Conservation (phyloP, 1,140 invertebrate species). For the Pseudomyrmex gracilis region DNA sequence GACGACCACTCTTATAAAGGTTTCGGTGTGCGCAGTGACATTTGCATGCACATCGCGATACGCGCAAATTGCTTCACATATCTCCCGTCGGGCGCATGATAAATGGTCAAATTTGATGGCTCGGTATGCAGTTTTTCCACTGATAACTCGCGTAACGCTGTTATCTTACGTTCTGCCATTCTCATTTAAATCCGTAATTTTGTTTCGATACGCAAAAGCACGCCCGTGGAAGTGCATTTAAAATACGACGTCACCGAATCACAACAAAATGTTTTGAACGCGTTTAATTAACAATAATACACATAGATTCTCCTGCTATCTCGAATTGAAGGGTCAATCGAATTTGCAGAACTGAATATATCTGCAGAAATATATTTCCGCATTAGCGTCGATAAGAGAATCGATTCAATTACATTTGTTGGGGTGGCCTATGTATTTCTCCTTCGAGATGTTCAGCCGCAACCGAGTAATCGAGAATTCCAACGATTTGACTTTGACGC, state of each 20-base stretch:
- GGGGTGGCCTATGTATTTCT: too few relatives aligned
- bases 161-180: background rate
- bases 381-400: background rate
- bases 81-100: background rate
- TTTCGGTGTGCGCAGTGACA: slow-evolving; percentile 30
- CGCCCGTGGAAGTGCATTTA: too few relatives aligned
- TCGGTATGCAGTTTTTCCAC: background rate
- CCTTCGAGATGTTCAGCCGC: background rate
- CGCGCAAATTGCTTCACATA: background rate
- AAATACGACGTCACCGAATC: too few relatives aligned
- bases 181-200: background rate
- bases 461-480: background rate
- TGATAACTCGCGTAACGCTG: background rate
- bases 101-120: slow-evolving; percentile 27
- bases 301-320: too few relatives aligned
- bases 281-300: too few relatives aligned
- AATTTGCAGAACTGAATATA: background rate
- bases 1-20: slow-evolving; percentile 11
- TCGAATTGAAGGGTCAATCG: too few relatives aligned
- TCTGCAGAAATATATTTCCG: background rate
- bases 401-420: background rate
- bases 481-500: background rate
- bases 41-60: slow-evolving; percentile 23
- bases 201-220: background rate
- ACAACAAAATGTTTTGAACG: too few relatives aligned